Evolutionary conservation across 2,113 vertebrate genomes (phyloP), one percentile per base, ranked within the genome.

Genomic region (Chaetops frenatus): DNA sequence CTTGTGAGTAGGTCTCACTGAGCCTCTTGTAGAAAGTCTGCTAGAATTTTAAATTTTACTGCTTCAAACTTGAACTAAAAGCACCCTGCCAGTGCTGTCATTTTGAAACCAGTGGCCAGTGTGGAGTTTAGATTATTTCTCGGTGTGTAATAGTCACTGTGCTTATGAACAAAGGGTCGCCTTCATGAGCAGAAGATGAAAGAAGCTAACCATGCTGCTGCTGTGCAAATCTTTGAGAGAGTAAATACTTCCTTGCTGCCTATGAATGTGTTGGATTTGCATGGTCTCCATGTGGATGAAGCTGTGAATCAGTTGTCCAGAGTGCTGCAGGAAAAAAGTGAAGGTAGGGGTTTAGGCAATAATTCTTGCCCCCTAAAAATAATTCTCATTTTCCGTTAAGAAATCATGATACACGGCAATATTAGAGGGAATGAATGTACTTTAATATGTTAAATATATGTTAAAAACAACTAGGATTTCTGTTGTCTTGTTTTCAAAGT

Each of bases 241-340:
- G 98, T 99, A 86, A 99, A 99, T 71, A 92, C 98, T 33, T 99
- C 99, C 6, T 97, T 99, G 80, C 97, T 99, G 89, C 99, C 99
- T 11, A 97, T 98, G 95, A 99, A 99, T 62, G 98, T 99, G 94
- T 96, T 99, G 96, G 99, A 99, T 92, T 98, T 99, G 29, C 99
- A 99, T 31, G 99, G 99, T 44, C 98, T 99, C 47, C 99, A 99
- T 82, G 99, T 99, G 47, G 98, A 98, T 44, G 99, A 99, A 97
- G 99, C 99, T 29, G 95, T 99, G 90, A 89, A 98, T 81, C 98
- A 99, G 56, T 94, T 99, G 87, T 96, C 87, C 18, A 96, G 97
- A 73, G 98, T 99, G 62, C 97, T 99, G 61, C 96, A 98, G 77
- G 97, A 98, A 64, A 99, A 99, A 97, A 98, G 94, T 61, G 96